These are phyloP conservation scores for Tolypeutes matacus DNA, from an alignment of 2,797 vertebrate genomes.

Conservation along the genomic window DNA sequence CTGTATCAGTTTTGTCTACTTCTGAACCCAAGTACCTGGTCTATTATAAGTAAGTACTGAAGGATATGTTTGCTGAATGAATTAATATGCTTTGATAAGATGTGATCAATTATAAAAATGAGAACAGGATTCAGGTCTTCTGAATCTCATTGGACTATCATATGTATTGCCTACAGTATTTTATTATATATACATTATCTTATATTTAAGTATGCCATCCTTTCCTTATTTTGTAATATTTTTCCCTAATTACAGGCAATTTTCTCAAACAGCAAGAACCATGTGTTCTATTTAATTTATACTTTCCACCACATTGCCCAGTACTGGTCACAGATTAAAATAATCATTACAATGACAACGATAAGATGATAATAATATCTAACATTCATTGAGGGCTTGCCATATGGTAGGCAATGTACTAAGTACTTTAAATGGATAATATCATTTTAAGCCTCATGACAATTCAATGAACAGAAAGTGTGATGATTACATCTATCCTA, in stretches of 20 bases:
- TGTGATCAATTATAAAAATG: neutral
- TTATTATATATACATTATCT: neutral
- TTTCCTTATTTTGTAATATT: neutral
- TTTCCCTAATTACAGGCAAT: neutral
- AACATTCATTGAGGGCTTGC: neutral
- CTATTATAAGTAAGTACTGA: neutral
- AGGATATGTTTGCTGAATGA: neutral
- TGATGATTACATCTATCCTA: neutral
- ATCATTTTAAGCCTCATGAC: neutral
- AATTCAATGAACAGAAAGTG: neutral
- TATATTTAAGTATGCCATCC: neutral
- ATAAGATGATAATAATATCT: neutral
- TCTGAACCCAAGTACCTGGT: neutral
- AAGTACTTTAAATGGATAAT: neutral
- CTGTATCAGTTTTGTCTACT: neutral
- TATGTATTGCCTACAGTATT: neutral
- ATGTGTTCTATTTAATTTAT: neutral
- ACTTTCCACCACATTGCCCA: neutral
- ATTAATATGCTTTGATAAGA: neutral
- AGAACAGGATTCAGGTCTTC: neutral
- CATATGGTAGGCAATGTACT: neutral
- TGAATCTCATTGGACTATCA: neutral
- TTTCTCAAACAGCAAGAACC: neutral
- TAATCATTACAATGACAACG: neutral
- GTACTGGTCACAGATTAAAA: neutral